A percentile compares a stretch with the other conserved stretches of the same genome.
These are phyloP conservation scores for Galago senegalensis DNA, from an alignment of 2,797 vertebrate genomes.

Conservation along the genomic window DNA sequence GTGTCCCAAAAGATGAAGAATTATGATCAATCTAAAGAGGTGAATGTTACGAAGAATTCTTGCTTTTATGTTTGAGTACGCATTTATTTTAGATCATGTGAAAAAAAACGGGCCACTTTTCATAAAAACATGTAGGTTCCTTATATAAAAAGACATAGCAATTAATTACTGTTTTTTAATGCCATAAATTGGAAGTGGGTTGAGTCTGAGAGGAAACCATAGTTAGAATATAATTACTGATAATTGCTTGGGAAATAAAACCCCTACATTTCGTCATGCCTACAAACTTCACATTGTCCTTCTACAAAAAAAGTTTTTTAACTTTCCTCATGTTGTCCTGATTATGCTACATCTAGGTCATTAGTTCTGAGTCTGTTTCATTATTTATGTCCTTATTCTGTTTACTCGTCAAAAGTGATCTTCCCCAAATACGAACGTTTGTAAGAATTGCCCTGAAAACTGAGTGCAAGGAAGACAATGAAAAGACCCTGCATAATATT, in stretches of 20 bases:
- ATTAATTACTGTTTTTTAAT: slow-evolving; percentile 60
- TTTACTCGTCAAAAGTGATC: slow-evolving; percentile 50
- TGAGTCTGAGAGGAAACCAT: slow-evolving; percentile 36
- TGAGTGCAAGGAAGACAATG: slow-evolving; percentile 45
- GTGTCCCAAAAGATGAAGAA: not conserved
- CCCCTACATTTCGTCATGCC: not conserved
- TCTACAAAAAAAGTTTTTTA: slow-evolving; percentile 31
- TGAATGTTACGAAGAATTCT: slow-evolving; percentile 31
- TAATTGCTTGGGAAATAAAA: slow-evolving; percentile 59
- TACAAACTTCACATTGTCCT: slow-evolving; percentile 57
- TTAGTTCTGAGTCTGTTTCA: slow-evolving; percentile 67
- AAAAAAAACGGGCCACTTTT: slow-evolving; percentile 40
- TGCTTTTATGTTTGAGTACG: not conserved
- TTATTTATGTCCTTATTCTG: slow-evolving; percentile 63
- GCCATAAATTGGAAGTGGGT: slow-evolving; percentile 49
- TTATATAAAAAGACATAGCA: not conserved
- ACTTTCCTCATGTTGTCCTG: slow-evolving; percentile 27
- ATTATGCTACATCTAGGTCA: slow-evolving; percentile 44
- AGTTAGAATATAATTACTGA: slow-evolving; percentile 65
- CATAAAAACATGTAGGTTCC: slow-evolving; percentile 8
- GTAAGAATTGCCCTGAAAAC: slow-evolving; percentile 43
- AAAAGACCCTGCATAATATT: slow-evolving; percentile 58
- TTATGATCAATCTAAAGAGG: not conserved
- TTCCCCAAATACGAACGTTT: slow-evolving; percentile 57
- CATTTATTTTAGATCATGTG: not conserved